Base-by-base conservation (phyloP, 2,113 vertebrate genomes). In the Girardinichthys multiradiatus region DNA sequence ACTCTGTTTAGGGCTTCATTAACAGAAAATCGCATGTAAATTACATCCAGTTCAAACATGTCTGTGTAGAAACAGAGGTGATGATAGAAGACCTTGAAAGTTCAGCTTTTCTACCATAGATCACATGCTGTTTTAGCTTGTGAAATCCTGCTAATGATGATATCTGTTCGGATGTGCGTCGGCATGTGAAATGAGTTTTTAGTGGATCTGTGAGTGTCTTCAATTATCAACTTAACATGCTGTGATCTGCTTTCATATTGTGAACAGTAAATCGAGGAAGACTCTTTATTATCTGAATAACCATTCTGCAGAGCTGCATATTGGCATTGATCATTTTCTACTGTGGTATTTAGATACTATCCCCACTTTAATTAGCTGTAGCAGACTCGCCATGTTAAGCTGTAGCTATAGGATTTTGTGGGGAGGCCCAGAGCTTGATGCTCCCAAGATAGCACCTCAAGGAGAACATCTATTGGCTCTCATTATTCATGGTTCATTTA, bases 401-500 rank as follows among this genome's bases (percentile, higher is more conserved):
- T 26, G 54, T 78, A 39, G 71, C 65, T 82, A 61, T 76, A 59
- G 59, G 68, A 79, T 68, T 69, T 81, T 63, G 35, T 73, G 54
- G 64, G 42, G 69, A 58, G 54, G 68, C 60, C 30, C 30, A 61
- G 74, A 64, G 57, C 45, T 31, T 19, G 54, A 39, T 64, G 69
- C 35, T 74, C 61, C 71, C 76, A n/a, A n/a, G n/a, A n/a, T n/a
- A n/a, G n/a, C n/a, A n/a, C n/a, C 42, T 19, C 72, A 68, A 82
- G 67, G 68, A 73, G 71, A 77, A 54, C 48, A 21, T 57, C 70
- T 37, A 79, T 42, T 79, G 72, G 66, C 58, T 65, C 65, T n/a
- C 68, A 24, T 82, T 77, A 70, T 68, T 15, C 68, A 82, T 6
- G 54, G 72, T 73, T 77, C 72, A 83, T 90, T 89, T 78, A 12